Percentiles rank a stretch among this genome's conserved stretches.
Conservation (phyloP, 2,888 invertebrate genomes). For the Nycteola revayana region DNA sequence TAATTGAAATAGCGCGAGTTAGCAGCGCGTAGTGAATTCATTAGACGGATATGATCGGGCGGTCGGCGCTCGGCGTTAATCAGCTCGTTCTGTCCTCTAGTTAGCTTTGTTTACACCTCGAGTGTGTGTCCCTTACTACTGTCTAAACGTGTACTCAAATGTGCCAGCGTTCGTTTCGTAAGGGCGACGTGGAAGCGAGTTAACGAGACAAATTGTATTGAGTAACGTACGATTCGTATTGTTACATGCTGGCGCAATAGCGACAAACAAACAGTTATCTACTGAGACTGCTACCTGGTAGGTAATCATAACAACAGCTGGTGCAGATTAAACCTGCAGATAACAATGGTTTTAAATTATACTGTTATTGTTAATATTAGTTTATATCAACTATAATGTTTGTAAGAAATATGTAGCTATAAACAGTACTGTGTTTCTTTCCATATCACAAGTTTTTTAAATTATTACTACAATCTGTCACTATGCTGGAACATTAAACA, state of each 20-base stretch:
- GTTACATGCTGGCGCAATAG: slow-evolving; percentile 3
- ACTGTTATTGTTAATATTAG: no score
- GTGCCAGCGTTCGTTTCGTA: slow-evolving; percentile 13
- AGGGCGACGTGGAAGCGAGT: slow-evolving; percentile 13
- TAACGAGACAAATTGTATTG: slow-evolving; percentile 26
- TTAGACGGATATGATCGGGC: slow-evolving; percentile 28
- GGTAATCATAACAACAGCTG: no score
- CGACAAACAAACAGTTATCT: no score
- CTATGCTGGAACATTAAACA: no score
- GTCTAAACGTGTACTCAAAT: not conserved
- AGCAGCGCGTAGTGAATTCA: slow-evolving; percentile 30
- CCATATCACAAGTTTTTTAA: no score
- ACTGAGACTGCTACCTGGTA: no score
- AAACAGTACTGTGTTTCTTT: no score
- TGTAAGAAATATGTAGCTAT: no score
- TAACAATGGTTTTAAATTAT: no score
- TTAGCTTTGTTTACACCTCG: slow-evolving; percentile 28
- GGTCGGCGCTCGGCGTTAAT: slow-evolving; percentile 16
- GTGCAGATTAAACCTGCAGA: no score
- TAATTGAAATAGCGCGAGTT: slow-evolving; percentile 37
- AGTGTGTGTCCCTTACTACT: slow-evolving; percentile 11
- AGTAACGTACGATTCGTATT: not conserved
- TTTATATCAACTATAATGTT: no score
- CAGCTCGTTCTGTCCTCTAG: slow-evolving; percentile 29
- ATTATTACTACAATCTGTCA: no score